Evolutionary conservation across 2,113 vertebrate species (phyloP).

Genomic region (Toxotes chatareus): DNA sequence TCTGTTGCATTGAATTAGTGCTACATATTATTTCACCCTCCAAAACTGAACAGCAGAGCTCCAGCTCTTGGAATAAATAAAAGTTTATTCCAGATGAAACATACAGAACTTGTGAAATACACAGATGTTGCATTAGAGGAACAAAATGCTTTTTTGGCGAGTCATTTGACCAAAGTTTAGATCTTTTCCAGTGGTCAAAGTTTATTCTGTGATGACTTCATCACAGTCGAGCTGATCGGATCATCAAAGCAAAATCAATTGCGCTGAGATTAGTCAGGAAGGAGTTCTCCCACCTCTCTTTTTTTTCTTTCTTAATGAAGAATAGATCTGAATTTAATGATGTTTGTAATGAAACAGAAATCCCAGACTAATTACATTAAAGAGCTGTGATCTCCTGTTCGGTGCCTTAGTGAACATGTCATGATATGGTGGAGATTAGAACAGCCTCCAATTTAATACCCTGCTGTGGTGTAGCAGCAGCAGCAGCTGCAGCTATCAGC

Average conservation of each 20-base stretch:
- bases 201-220: constrained; percentile 22
- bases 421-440: constrained; percentile 74
- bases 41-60: background rate
- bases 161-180: background rate
- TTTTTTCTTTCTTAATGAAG: constrained; percentile 52
- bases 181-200: background rate
- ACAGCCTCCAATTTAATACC: constrained; percentile 50
- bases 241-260: constrained; percentile 55
- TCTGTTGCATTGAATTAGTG: background rate
- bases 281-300: constrained; percentile 17
- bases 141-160: no score
- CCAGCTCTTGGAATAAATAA: background rate
- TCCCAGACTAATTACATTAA: constrained; percentile 76
- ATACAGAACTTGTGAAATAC: background rate
- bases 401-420: constrained; percentile 69
- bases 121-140: background rate
- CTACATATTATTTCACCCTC: background rate
- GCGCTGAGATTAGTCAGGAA: constrained; percentile 44
- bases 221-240: background rate
- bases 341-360: constrained; percentile 76
- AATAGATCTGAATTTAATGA: constrained; percentile 69
- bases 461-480: constrained; percentile 43
- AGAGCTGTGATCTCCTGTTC: constrained; percentile 72
- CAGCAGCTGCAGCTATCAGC: constrained; percentile 65
- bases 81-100: background rate